Conservation (phyloP, 2,113 vertebrate species). For the Lucifuga dentata region DNA sequence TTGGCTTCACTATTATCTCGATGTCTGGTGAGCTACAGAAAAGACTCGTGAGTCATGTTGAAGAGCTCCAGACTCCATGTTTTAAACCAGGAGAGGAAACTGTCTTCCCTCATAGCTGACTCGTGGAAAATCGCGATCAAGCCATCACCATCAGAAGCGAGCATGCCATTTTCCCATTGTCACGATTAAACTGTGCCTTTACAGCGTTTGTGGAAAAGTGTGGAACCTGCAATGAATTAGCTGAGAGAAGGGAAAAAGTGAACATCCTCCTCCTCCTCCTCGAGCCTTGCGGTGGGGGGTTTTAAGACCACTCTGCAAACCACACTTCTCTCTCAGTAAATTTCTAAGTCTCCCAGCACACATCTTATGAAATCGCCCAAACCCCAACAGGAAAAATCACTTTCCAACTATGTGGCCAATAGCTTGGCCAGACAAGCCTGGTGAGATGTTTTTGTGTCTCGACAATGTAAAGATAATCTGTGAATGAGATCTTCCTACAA, state of each 20-base stretch:
- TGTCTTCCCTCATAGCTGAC: constrained; percentile 49
- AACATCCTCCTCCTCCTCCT: constrained; percentile 39
- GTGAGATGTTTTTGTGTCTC: constrained; percentile 6
- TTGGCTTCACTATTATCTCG: constrained; percentile 27
- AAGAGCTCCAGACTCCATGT: constrained; percentile 57
- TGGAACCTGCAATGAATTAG: constrained; percentile 72
- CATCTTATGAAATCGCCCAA: constrained; percentile 42
- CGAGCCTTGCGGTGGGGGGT: constrained; percentile 37
- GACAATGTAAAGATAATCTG: not conserved
- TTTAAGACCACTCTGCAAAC: constrained; percentile 54
- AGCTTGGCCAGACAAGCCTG: constrained; percentile 8
- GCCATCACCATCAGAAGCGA: constrained; percentile 36
- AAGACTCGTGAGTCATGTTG: constrained; percentile 61
- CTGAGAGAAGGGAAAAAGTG: constrained; percentile 65
- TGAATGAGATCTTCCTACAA: constrained; percentile 7
- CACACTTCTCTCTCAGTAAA: constrained; percentile 67
- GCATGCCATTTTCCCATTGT: constrained; percentile 57
- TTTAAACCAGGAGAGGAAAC: constrained; percentile 56
- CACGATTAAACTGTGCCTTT: constrained; percentile 51
- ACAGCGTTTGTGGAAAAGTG: constrained; percentile 71
- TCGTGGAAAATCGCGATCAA: constrained; percentile 78
- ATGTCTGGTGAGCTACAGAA: constrained; percentile 18
- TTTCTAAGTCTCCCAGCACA: constrained; percentile 40
- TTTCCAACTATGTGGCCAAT: constrained; percentile 7
- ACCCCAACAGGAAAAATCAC: constrained; percentile 34